Percentiles rank a stretch among this genome's conserved stretches.
Evolutionary conservation across 2,113 vertebrate genomes (phyloP).

Genomic region (Heloderma charlesbogerti): DNA sequence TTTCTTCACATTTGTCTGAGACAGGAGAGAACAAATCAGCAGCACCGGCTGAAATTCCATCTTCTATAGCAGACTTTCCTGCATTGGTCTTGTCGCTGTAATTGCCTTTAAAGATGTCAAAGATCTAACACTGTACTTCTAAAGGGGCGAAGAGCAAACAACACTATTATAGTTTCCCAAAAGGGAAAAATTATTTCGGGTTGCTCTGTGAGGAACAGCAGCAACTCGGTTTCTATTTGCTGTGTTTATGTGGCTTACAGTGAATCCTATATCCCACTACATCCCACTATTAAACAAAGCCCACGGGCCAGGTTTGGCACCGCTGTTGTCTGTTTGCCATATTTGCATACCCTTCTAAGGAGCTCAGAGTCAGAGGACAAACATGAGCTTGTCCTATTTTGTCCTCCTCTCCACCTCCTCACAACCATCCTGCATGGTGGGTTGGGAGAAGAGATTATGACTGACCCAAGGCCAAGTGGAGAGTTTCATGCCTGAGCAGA

Average conservation of each 20-base stretch:
- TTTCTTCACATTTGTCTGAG: background rate
- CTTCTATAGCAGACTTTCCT: background rate
- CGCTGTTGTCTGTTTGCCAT: background rate
- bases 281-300: background rate
- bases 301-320: background rate
- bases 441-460: too few relatives aligned
- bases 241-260: conserved; percentile 11
- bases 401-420: background rate
- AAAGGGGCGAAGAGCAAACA: background rate
- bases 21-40: background rate
- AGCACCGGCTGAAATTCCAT: background rate
- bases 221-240: background rate
- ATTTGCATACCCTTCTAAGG: background rate
- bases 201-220: background rate
- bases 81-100: background rate
- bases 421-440: too few relatives aligned
- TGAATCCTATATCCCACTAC: background rate
- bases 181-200: background rate
- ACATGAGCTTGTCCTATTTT: background rate
- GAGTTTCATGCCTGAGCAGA: background rate
- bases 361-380: background rate
- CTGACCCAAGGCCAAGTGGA: background rate
- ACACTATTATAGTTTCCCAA: background rate
- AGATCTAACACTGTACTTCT: too few relatives aligned
- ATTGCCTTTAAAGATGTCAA: background rate